phyloP scores from a whole-genome alignment of 2,888 invertebrate genomes.

The Antitype chi region DNA sequence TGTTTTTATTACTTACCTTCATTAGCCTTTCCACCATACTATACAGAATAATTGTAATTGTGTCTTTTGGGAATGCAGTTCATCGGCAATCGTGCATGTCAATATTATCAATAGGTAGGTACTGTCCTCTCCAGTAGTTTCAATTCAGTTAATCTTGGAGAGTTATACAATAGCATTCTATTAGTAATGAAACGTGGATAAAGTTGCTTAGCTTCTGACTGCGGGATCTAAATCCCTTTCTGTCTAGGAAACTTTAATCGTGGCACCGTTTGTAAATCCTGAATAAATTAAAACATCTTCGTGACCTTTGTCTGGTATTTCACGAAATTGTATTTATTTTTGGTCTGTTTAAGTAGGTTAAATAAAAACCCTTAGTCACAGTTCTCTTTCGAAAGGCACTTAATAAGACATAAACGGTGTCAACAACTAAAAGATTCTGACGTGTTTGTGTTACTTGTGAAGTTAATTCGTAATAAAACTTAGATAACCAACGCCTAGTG shows the following conservation, averaged over 20 bases:
- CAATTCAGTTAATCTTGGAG: slow-evolving; percentile 5
- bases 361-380: slow-evolving; percentile 17
- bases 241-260: slow-evolving; percentile 12
- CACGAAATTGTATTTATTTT: not conserved
- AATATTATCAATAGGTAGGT: slow-evolving; percentile 11
- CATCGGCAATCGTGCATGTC: slow-evolving; percentile 6
- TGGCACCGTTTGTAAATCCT: slow-evolving; percentile 21
- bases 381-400: slow-evolving; percentile 9
- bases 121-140: slow-evolving; percentile 2
- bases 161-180: slow-evolving; percentile 5
- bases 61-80: slow-evolving; percentile 16
- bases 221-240: slow-evolving; percentile 11
- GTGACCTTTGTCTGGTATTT: not conserved
- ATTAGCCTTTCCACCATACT: not conserved
- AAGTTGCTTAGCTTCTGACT: slow-evolving; percentile 17
- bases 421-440: slow-evolving; percentile 58
- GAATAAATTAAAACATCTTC: slow-evolving; percentile 22
- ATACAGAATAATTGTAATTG: slow-evolving; percentile 1
- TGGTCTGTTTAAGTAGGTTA: not conserved
- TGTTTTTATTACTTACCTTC: slow-evolving; percentile 1
- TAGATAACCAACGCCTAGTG: slow-evolving; percentile 60
- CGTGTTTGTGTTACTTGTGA: slow-evolving; percentile 53
- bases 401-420: slow-evolving; percentile 27
- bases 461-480: slow-evolving; percentile 66
- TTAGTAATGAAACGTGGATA: slow-evolving; percentile 24